Base-by-base conservation (phyloP, 2,888 invertebrate species). In the Xestobium rufovillosum region DNA sequence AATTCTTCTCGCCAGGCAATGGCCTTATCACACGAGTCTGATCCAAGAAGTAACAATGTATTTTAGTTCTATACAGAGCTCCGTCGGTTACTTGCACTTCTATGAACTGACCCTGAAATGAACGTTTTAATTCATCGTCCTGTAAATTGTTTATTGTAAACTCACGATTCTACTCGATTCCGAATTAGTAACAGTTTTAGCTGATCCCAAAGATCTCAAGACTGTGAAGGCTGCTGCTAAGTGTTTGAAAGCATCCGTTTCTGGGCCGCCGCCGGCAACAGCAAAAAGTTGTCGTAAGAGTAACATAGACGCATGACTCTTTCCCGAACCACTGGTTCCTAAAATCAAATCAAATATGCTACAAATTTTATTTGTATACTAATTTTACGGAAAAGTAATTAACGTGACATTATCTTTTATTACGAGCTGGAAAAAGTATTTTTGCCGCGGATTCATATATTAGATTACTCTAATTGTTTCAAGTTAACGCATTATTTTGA, bases 11-110 rank as follows among this genome's bases (percentile, higher is more conserved):
- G 57, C 82, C 81, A 10, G 83, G 76, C 51, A 87, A 71, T 13
- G 89, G 88, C 23, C 82, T 75, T 48, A 91, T 89, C 35, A 94
- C 91, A 43, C 94, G 78, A 32, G 88, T 89, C 70, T 94, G 89
- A 63, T 95, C 94, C 59, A 94, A 72, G 66, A 94, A 92, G 67
- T 92, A 92, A 66, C 92, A 92, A 66, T 94, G 92, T 56, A 95
- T 91, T 73, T 92, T 94, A 26, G 94, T 92, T 59, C 92, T 78
- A 68, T 92, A 91, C 36, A 95, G 73, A 34, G 91, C 90, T 47
- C 92, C 91, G 64, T 94, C 92, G 27, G 91, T 90, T 49, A 95
- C 90, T 69, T 92, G 91, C 46, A 92, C 91, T 69, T 95, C 94
- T 57, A 94, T 90, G 65, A 92, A 94, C 68, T 92, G 90, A 11